Evolutionary conservation across 2,888 invertebrate species (phyloP).

Genomic region (Tinea semifulvella): DNA sequence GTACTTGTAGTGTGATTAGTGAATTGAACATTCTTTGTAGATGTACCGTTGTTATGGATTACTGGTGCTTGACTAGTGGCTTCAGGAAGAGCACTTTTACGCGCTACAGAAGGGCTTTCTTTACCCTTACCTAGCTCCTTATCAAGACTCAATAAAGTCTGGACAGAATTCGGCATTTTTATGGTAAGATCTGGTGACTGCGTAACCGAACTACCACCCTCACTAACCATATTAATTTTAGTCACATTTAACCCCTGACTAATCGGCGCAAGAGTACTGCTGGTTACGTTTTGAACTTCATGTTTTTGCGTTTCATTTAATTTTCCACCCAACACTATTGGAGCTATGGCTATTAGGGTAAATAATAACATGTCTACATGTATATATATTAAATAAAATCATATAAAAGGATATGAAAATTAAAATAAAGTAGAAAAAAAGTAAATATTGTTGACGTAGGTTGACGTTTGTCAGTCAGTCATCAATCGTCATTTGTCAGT

Average conservation of each 20-base stretch:
- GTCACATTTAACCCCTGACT: not conserved
- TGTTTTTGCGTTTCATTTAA: not conserved
- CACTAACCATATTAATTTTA: constrained; percentile 19
- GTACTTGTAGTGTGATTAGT: not conserved
- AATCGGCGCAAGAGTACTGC: not conserved
- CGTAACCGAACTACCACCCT: constrained; percentile 33
- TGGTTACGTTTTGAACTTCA: not conserved
- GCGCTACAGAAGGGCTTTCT: constrained; percentile 26
- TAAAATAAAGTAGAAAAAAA: not conserved
- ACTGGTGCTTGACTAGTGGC: too few species aligned
- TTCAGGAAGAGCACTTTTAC: constrained; percentile 29
- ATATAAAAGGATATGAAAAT: not conserved
- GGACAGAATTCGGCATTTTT: constrained; percentile 15
- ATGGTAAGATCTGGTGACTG: not conserved
- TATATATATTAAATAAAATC: not conserved
- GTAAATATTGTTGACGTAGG: not conserved
- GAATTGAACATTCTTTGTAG: not conserved
- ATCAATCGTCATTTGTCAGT: too few species aligned
- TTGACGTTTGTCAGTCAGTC: too few species aligned
- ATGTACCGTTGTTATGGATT: not conserved
- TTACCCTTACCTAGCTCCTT: constrained; percentile 34
- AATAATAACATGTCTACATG: constrained; percentile 1
- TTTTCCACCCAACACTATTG: not conserved
- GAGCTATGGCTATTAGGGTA: not conserved
- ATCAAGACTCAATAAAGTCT: constrained; percentile 29